Evolutionary conservation across 37 sponge, comb jelly and placozoan species (phyloP).

Genomic region (Lycopodina hypogea): DNA sequence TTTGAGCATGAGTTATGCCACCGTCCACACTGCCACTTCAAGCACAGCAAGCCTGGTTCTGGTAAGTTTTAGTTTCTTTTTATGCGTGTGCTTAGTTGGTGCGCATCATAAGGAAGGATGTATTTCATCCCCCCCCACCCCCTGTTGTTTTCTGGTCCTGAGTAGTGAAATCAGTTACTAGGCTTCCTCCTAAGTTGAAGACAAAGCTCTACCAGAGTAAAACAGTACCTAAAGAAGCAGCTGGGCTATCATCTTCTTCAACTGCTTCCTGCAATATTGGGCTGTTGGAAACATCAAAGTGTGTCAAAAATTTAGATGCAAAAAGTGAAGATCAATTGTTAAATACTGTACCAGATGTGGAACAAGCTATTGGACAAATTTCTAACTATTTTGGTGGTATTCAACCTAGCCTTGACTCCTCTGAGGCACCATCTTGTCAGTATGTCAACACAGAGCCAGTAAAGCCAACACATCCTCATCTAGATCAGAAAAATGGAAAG

Average conservation of each 20-base stretch:
- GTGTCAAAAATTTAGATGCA: no score
- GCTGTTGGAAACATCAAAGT: no score
- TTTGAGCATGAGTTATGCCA: slow-evolving; percentile 72
- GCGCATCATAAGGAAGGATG: background rate
- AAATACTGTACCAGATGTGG: slow-evolving; percentile 10
- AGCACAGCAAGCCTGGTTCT: slow-evolving; percentile 48
- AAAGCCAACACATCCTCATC: background rate
- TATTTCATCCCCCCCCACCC: background rate
- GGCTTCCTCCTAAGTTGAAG: background rate
- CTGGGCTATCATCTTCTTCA: no score
- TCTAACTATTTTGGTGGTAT: slow-evolving; percentile 19
- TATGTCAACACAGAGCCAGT: background rate
- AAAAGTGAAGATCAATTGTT: background rate
- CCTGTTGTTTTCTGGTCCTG: background rate
- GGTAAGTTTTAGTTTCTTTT: background rate
- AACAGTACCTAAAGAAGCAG: no score
- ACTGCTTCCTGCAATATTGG: no score
- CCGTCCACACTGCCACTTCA: slow-evolving; percentile 85
- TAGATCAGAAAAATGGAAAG: background rate
- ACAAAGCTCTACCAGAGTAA: background rate
- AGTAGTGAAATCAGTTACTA: background rate
- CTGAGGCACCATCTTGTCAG: background rate
- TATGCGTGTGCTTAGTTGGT: background rate
- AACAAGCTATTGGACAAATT: slow-evolving; percentile 6
- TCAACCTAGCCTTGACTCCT: background rate